These are phyloP conservation scores for Copsychus sechellarum DNA, from an alignment of 2,113 vertebrate species.

Conservation along the genomic window DNA sequence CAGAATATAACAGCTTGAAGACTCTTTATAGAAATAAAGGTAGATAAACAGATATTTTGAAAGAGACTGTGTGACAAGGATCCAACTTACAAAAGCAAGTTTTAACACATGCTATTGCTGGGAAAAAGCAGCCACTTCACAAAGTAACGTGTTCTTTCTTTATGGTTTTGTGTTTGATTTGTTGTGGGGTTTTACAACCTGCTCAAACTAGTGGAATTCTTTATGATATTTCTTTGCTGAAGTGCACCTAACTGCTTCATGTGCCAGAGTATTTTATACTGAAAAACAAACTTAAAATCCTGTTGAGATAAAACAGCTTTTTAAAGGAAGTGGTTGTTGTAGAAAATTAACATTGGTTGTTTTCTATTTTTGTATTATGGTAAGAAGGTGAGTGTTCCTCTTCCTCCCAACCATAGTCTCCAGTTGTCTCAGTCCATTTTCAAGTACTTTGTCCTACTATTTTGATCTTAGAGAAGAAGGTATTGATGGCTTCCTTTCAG, in stretches of 20 bases:
- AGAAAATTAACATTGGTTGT: neutral
- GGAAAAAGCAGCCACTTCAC: neutral
- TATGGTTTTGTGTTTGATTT: neutral
- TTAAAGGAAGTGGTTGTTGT: rapidly evolving
- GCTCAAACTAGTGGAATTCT: neutral
- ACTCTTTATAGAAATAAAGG: neutral
- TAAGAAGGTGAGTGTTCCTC: neutral
- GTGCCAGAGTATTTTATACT: neutral
- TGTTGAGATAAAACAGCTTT: neutral
- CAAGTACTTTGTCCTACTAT: neutral
- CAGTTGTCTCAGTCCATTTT: neutral
- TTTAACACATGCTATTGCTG: neutral
- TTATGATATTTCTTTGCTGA: neutral
- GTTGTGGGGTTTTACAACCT: neutral
- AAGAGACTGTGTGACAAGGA: neutral
- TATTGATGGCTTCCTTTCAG: neutral
- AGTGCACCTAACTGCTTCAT: neutral
- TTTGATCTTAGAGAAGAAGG: neutral
- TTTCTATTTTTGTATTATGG: neutral
- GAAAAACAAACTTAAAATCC: neutral
- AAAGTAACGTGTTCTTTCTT: neutral
- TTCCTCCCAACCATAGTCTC: rapidly evolving
- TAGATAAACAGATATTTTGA: neutral
- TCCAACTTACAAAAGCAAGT: neutral
- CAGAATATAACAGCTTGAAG: neutral